phyloP scores from a whole-genome alignment of 2,888 invertebrate genomes.

The Matsumyia berberina region DNA sequence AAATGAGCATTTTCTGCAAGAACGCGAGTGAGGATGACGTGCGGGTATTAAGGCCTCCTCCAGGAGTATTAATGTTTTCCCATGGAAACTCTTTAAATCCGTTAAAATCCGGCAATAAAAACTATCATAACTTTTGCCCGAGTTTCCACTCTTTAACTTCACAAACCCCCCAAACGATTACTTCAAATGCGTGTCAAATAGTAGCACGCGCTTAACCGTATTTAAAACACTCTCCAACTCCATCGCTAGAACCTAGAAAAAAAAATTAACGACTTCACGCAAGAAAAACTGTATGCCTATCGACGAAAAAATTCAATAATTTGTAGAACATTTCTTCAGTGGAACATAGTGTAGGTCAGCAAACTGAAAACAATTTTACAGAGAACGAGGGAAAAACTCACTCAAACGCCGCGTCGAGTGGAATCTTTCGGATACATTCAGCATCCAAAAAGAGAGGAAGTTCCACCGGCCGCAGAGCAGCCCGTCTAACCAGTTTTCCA shows the following conservation, averaged over 20 bases:
- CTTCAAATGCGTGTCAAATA: constrained; percentile 1
- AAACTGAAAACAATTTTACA: constrained; percentile 45
- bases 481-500: constrained; percentile 71
- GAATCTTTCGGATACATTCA: constrained; percentile 3
- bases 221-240: constrained; percentile 58
- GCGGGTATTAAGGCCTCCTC: too few species aligned
- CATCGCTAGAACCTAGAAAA: constrained; percentile 12
- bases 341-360: constrained; percentile 73
- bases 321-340: constrained; percentile 61
- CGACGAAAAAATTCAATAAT: too few species aligned
- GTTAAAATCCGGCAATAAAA: too few species aligned
- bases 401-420: constrained; percentile 63
- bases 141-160: too few species aligned
- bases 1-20: too few species aligned
- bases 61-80: too few species aligned
- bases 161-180: neutral
- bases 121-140: too few species aligned
- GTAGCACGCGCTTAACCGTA: constrained; percentile 54
- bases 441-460: constrained; percentile 21
- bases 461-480: too few species aligned
- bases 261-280: constrained; percentile 24
- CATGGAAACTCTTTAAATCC: too few species aligned
- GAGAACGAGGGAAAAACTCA: constrained; percentile 31
- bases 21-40: too few species aligned
- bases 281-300: constrained; percentile 22